A percentile compares a stretch with the other conserved stretches of the same genome.
Conservation (phyloP, 2,113 vertebrate genomes). For the Scolopax mira region DNA sequence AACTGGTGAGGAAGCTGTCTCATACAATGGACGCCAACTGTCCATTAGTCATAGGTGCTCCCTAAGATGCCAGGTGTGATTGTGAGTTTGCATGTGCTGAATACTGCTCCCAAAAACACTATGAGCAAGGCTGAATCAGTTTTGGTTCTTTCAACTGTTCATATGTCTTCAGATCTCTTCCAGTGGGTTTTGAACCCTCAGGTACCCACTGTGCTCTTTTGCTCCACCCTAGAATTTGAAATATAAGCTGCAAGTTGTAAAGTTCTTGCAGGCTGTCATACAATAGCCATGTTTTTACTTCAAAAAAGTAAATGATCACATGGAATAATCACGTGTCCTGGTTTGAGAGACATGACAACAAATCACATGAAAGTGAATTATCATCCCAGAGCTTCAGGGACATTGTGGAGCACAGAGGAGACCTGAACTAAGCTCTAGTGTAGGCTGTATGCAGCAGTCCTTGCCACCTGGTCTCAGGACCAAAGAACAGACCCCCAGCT, state of each 20-base stretch:
- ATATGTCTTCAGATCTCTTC: not conserved
- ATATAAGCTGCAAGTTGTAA: not conserved
- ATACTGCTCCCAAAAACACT: not conserved
- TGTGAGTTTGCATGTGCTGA: not conserved
- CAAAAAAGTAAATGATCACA: not conserved
- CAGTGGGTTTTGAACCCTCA: not conserved
- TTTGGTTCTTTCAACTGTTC: not conserved
- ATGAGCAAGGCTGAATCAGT: not conserved
- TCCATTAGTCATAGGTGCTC: not conserved
- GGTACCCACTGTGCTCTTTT: not conserved
- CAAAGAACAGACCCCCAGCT: not conserved
- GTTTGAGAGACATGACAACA: not conserved
- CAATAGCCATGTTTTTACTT: not conserved
- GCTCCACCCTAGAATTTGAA: not conserved
- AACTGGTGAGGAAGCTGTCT: not conserved
- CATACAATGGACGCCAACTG: not conserved
- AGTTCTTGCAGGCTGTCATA: not conserved
- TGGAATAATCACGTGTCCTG: not conserved
- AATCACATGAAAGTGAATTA: not conserved
- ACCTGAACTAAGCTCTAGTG: not conserved
- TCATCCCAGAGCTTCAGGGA: not conserved
- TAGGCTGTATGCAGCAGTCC: not conserved
- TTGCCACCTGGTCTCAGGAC: not conserved
- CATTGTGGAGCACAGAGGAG: not conserved
- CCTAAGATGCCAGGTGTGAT: not conserved